Evolutionary conservation across 2,113 vertebrate species (phyloP).

Genomic region (Sigmodon hispidus): DNA sequence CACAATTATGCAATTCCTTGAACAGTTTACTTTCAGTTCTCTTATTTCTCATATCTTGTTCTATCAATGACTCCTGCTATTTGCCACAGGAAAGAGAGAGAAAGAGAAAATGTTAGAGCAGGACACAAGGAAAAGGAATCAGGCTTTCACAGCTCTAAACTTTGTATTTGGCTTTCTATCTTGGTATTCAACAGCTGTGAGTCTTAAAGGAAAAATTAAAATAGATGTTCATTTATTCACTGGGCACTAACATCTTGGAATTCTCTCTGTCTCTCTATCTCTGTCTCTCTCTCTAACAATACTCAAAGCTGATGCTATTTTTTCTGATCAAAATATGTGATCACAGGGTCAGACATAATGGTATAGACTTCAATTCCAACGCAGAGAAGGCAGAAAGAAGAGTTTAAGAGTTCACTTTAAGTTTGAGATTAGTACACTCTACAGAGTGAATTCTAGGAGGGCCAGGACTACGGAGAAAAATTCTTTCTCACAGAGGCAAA

Average conservation of each 20-base stretch:
- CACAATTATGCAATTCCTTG: neutral
- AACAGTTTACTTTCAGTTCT: neutral
- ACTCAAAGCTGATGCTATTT: neutral
- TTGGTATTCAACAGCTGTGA: neutral
- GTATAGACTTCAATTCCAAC: neutral
- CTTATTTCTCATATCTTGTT: neutral
- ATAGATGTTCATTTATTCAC: neutral
- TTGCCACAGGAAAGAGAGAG: neutral
- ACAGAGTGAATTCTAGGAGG: accelerated
- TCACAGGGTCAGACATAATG: neutral
- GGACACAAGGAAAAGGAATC: neutral
- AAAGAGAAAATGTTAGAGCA: neutral
- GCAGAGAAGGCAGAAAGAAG: neutral
- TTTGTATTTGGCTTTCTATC: neutral
- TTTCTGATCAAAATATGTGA: neutral
- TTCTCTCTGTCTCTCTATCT: no score
- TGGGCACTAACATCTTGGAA: neutral
- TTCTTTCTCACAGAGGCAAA: neutral
- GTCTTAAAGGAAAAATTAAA: neutral
- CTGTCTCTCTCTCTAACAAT: no score
- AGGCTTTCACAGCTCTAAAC: neutral
- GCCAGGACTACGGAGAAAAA: no score
- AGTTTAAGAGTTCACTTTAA: neutral
- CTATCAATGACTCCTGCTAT: neutral
- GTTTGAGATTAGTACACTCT: neutral